These are phyloP conservation scores for Pandemis corylana DNA, from an alignment of 2,888 invertebrate genomes.

Conservation along the genomic window DNA sequence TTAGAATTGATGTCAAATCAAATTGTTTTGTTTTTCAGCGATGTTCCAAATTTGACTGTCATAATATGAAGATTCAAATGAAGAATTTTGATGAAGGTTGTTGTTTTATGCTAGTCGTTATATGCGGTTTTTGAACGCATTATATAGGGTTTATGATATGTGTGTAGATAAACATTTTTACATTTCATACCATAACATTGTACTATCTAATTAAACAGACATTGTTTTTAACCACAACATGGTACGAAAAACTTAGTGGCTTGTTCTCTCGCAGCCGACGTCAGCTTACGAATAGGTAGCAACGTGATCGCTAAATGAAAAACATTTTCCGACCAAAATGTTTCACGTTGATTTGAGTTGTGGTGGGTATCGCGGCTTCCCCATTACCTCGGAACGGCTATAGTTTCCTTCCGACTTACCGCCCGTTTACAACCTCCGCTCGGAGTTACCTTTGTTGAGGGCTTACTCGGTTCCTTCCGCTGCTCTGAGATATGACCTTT, in stretches of 20 bases:
- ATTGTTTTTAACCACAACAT: background rate
- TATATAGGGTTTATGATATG: no score
- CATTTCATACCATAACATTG: no score
- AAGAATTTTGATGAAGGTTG: no score
- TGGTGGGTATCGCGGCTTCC: slow-evolving; percentile 19
- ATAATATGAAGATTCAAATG: no score
- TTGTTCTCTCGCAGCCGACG: background rate
- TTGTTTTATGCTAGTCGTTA: no score
- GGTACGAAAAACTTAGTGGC: background rate
- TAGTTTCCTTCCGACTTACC: slow-evolving; percentile 45
- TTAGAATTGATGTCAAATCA: no score
- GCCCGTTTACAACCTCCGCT: slow-evolving; percentile 57
- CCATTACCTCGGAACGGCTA: slow-evolving; percentile 34
- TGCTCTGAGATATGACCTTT: slow-evolving; percentile 25
- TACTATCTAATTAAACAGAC: background rate
- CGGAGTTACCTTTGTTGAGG: slow-evolving; percentile 47
- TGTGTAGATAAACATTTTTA: no score
- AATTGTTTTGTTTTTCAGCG: no score
- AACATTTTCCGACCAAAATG: slow-evolving; percentile 4
- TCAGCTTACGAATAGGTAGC: background rate
- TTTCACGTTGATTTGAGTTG: slow-evolving; percentile 11
- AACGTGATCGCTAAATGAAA: background rate
- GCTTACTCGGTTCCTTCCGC: slow-evolving; percentile 49
- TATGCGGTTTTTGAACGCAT: no score
- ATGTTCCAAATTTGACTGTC: no score